Evolutionary conservation across 2,113 vertebrate genomes (phyloP).

Genomic region (Willisornis vidua): DNA sequence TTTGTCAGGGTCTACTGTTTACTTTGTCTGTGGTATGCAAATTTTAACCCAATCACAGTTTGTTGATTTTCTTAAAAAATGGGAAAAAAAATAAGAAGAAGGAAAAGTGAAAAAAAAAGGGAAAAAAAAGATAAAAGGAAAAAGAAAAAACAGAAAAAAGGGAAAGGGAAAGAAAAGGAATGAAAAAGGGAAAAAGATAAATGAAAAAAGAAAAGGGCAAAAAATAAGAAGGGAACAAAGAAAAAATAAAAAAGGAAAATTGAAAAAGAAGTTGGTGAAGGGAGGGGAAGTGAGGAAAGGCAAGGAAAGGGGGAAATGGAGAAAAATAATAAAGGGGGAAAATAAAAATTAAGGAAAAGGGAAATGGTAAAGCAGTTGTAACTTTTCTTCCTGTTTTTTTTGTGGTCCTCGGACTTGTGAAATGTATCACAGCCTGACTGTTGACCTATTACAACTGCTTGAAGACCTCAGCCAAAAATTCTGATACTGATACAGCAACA

Average conservation of each 20-base stretch:
- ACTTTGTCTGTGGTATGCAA: background rate
- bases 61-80: background rate
- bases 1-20: background rate
- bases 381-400: background rate
- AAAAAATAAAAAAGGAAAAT: accelerated
- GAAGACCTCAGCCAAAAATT: slow-evolving; percentile 51
- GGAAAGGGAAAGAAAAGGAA: accelerated
- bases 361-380: background rate
- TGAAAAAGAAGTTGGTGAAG: background rate
- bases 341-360: accelerated
- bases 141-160: accelerated
- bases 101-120: accelerated
- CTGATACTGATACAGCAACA: slow-evolving; percentile 43
- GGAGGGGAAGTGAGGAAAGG: background rate
- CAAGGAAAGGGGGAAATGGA: background rate
- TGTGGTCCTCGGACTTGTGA: background rate
- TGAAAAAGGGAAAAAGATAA: accelerated
- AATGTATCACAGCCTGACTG: slow-evolving; percentile 4
- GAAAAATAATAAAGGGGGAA: accelerated
- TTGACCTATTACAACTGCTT: background rate
- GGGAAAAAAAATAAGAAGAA: background rate
- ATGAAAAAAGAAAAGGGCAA: no score
- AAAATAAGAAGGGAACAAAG: accelerated
- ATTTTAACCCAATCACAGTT: background rate
- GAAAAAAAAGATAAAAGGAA: accelerated